Conservation (phyloP, 1,140 invertebrate species). For the Drosophila albomicans region DNA sequence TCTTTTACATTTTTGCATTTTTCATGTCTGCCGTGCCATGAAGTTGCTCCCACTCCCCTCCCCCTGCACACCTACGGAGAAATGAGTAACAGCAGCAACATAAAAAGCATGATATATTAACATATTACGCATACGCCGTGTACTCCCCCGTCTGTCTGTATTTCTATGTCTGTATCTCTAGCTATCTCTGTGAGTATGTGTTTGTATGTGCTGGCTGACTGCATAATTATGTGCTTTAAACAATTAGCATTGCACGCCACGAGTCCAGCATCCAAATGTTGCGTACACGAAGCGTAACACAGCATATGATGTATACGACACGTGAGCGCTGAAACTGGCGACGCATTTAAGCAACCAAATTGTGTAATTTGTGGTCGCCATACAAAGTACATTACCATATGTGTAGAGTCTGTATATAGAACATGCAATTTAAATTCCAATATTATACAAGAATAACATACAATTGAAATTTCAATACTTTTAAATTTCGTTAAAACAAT, state of each 20-base stretch:
- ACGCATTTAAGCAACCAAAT: constrained; percentile 24
- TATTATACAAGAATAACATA: background rate
- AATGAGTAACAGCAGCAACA: constrained; percentile 35
- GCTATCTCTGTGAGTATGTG: background rate
- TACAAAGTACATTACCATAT: background rate
- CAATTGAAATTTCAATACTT: too few species aligned
- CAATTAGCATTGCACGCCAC: constrained; percentile 62
- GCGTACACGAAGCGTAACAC: constrained; percentile 14
- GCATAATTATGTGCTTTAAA: constrained; percentile 76
- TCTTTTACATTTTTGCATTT: constrained; percentile 76
- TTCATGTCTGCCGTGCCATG: constrained; percentile 72
- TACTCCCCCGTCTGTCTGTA: constrained; percentile 18
- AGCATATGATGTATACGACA: constrained; percentile 24
- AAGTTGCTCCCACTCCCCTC: constrained; percentile 41
- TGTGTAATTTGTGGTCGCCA: constrained; percentile 1
- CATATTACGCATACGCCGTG: constrained; percentile 73
- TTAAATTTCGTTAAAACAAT: background rate
- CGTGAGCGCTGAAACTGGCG: constrained; percentile 3
- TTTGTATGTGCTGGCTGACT: constrained; percentile 47
- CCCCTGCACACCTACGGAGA: background rate
- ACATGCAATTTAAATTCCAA: background rate
- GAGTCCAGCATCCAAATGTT: constrained; percentile 54
- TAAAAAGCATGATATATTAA: constrained; percentile 77
- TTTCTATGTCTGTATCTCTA: too few species aligned
- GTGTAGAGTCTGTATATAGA: background rate